phyloP scores from a whole-genome alignment of 92 coral and sea anemone species.

The Zoanthus sansibaricus region DNA sequence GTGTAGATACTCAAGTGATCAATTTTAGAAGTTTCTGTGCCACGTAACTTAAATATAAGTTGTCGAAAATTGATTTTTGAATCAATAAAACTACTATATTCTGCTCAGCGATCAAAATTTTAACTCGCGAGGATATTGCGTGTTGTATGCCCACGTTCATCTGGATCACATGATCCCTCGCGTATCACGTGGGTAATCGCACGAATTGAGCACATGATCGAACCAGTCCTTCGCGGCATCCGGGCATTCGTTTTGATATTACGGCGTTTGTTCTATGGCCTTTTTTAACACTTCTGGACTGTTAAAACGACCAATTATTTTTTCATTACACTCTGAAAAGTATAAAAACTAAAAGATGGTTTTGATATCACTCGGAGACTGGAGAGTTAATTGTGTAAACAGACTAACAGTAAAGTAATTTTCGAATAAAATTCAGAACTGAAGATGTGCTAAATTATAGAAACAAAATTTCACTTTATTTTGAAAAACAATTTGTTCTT shows the following conservation, averaged over 20 bases:
- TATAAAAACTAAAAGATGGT: too few relatives aligned
- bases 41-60: neutral
- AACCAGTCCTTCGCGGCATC: conserved; percentile 50
- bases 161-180: conserved; percentile 46
- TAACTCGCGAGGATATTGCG: conserved; percentile 49
- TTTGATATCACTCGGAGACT: too few relatives aligned
- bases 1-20: conserved; percentile 20
- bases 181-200: conserved; percentile 67
- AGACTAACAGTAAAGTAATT: too few relatives aligned
- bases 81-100: neutral
- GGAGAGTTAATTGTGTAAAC: too few relatives aligned
- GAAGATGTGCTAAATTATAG: too few relatives aligned
- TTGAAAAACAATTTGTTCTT: too few relatives aligned
- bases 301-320: too few relatives aligned
- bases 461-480: too few relatives aligned
- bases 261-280: too few relatives aligned
- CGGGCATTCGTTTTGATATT: neutral
- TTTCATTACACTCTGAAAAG: too few relatives aligned
- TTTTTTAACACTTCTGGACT: too few relatives aligned
- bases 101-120: conserved; percentile 13
- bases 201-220: conserved; percentile 39
- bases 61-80: neutral
- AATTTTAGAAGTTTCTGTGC: conserved; percentile 34
- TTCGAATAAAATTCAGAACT: too few relatives aligned
- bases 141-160: conserved; percentile 47